Percentiles rank a stretch among this genome's conserved stretches.
phyloP scores from a whole-genome alignment of 1,140 invertebrate genomes.

The Spodoptera frugiperda region DNA sequence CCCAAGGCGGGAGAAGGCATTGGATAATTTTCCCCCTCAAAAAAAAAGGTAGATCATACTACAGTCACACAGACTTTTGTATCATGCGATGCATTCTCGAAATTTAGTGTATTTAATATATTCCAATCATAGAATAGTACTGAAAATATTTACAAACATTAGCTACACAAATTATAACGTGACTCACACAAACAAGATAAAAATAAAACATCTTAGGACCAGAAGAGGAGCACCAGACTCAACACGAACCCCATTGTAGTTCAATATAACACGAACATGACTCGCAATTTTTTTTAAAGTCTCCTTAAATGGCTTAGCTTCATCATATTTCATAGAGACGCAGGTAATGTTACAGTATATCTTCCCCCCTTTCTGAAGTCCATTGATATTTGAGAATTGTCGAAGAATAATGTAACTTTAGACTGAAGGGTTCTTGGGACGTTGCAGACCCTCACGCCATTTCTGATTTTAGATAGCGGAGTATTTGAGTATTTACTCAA shows the following conservation, averaged over 20 bases:
- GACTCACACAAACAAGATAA: too few relatives aligned
- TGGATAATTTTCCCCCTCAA: too few relatives aligned
- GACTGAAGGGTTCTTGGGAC: not conserved
- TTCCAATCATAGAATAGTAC: too few relatives aligned
- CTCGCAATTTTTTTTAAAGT: not conserved
- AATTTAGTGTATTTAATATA: too few relatives aligned
- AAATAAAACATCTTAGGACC: too few relatives aligned
- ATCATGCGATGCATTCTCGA: too few relatives aligned
- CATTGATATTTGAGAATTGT: conserved; percentile 28
- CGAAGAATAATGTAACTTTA: conserved; percentile 10
- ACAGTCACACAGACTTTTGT: too few relatives aligned
- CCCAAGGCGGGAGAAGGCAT: too few relatives aligned
- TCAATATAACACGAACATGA: not conserved
- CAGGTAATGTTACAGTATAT: conserved; percentile 1
- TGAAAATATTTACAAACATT: too few relatives aligned
- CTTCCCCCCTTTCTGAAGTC: not conserved
- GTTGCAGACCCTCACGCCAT: conserved; percentile 14
- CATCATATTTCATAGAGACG: conserved; percentile 25
- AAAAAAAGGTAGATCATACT: too few relatives aligned
- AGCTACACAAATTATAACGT: too few relatives aligned
- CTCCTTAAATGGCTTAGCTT: not conserved
- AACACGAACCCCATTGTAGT: too few relatives aligned
- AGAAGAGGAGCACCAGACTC: not conserved
- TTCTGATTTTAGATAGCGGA: conserved; percentile 5
- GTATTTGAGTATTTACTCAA: conserved; percentile 9